phyloP scores from a whole-genome alignment of 2,797 vertebrate genomes.

The Meda fulgida region DNA sequence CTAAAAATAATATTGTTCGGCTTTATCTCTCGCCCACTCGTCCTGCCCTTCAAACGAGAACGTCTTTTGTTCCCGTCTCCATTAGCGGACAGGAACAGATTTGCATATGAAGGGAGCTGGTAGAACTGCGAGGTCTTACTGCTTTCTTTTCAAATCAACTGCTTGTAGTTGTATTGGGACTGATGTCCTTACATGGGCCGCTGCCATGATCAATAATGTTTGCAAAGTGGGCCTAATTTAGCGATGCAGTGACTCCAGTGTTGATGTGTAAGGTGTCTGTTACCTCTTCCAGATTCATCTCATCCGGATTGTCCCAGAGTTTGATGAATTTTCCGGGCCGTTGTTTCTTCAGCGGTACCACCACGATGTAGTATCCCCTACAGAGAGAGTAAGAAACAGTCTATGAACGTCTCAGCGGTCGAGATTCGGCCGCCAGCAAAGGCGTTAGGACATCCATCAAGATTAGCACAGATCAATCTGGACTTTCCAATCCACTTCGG shows the following conservation, averaged over 20 bases:
- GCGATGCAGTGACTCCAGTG: not conserved
- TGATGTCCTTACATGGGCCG: not conserved
- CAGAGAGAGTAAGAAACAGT: conserved; percentile 54
- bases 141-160: conserved; percentile 9
- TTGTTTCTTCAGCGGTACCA: conserved; percentile 97
- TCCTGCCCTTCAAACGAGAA: conserved; percentile 9
- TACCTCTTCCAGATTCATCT: conserved; percentile 99
- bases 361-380: conserved; percentile 97
- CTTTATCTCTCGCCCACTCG: conserved; percentile 30
- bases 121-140: not conserved
- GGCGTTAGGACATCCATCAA: conserved; percentile 25
- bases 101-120: conserved; percentile 33
- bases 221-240: not conserved
- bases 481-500: conserved; percentile 47
- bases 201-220: conserved; percentile 12
- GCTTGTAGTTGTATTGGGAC: not conserved
- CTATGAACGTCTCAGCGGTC: not conserved
- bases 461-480: conserved; percentile 54
- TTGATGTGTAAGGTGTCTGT: not conserved
- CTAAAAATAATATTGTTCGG: conserved; percentile 25
- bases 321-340: conserved; percentile 94
- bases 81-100: not conserved
- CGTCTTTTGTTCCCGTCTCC: not conserved
- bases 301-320: conserved; percentile 95
- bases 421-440: not conserved